Evolutionary conservation across 30 jellyfish, hydroid and myxozoan species (phyloP), one percentile per base, ranked within the genome.

Genomic region (Cassiopea xamachana): DNA sequence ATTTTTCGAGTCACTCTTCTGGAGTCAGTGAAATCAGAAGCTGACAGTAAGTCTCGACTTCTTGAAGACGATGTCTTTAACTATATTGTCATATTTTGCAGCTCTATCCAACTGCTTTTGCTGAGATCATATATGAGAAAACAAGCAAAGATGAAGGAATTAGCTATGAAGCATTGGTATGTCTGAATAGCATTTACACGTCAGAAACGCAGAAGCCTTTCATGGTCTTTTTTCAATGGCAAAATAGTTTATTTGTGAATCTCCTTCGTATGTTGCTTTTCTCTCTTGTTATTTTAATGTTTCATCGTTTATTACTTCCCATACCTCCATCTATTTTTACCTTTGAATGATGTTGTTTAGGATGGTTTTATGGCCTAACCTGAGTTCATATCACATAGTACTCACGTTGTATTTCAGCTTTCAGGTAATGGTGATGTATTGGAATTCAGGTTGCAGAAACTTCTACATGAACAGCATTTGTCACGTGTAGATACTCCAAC

Each of bases 401-500:
- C 39, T n/a, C 60, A 27, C 5, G 50, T 39, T 49, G 6, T n/a
- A 7, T 62, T 48, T 15, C 69, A 88, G 95, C 16, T 88, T 44
- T 78, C 95, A 5, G 93, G 90, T 18, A 48, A 81, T 80, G 92
- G 90, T 0, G 92, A 82, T 75, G 84, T 60, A 16, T 49, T 90
- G 81, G 92, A 83, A 45, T 79, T n/a, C 90, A 46, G 97, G 27
- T 87, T 90, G 60, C 97, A 90, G 69, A 86, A 90, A 73, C 71
- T 81, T n/a, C 62, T 90, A 46, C 97, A 82, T 55, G 90, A 83
- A 45, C 97, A 90, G 62, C 97, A 90, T 68, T 68, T 69, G 67
- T 64, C 71, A 15, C 86, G 78, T 15, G 45, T 83, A 17, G 90
- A 90, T 13, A 75, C 76, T 9, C 93, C 91, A 10, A 27, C 92